Percentiles rank a stretch among this genome's conserved stretches.
phyloP scores from a whole-genome alignment of 1,140 invertebrate species.

The Pentalonia nigronervosa region DNA sequence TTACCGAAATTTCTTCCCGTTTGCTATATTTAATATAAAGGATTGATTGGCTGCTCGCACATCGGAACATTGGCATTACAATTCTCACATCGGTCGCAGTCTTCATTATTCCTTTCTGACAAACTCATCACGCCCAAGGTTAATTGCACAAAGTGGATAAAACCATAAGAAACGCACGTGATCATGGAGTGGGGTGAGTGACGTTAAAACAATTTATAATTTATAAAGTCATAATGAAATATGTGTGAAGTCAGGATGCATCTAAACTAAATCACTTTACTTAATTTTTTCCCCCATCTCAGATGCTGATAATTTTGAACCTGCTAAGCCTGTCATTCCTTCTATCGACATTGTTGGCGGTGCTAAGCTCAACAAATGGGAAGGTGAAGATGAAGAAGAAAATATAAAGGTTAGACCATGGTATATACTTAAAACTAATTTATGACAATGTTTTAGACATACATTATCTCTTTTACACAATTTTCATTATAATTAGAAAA shows the following conservation, averaged over 20 bases:
- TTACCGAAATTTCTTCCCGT: background rate
- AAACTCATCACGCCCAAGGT: background rate
- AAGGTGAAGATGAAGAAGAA: slow-evolving; percentile 86
- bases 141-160: background rate
- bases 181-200: slow-evolving; percentile 54
- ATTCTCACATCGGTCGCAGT: background rate
- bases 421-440: background rate
- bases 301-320: slow-evolving; percentile 65
- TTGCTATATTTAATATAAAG: slow-evolving; percentile 47
- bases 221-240: background rate
- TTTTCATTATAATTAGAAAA: background rate
- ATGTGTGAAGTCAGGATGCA: background rate
- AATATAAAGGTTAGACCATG: slow-evolving; percentile 75
- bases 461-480: background rate
- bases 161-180: slow-evolving; percentile 7
- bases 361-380: slow-evolving; percentile 77
- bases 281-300: background rate
- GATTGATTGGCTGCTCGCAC: background rate
- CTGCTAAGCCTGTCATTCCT: background rate
- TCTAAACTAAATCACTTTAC: background rate
- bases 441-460: background rate
- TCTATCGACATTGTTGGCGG: slow-evolving; percentile 63
- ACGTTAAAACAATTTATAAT: background rate
- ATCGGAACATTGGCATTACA: background rate
- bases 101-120: slow-evolving; percentile 23